Conservation (phyloP, 2,113 vertebrate genomes). For the Dissostichus mawsoni region DNA sequence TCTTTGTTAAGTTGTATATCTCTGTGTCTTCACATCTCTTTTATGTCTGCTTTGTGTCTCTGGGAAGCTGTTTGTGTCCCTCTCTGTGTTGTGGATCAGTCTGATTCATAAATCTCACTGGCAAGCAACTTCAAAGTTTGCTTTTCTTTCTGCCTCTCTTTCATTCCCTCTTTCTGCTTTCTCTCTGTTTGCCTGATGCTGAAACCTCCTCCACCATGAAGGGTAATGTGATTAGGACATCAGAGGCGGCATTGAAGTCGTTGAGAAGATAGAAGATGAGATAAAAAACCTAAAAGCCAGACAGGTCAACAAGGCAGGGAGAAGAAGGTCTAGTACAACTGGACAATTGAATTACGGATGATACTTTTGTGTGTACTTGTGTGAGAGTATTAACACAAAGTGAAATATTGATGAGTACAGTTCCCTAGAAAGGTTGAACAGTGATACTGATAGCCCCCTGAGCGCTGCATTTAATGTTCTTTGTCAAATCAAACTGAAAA, state of each 20-base stretch:
- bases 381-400: constrained; percentile 22
- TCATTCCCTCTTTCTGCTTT: constrained; percentile 12
- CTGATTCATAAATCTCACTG: constrained; percentile 49
- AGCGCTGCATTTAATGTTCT: constrained; percentile 13
- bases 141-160: constrained; percentile 8
- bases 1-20: constrained; percentile 30
- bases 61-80: constrained; percentile 32
- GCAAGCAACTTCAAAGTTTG: constrained; percentile 46
- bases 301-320: constrained; percentile 40
- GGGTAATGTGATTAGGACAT: constrained; percentile 57
- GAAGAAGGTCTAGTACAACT: constrained; percentile 49
- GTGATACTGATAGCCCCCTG: constrained; percentile 27
- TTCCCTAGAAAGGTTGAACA: constrained; percentile 26
- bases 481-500: constrained; percentile 4
- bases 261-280: constrained; percentile 15
- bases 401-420: constrained; percentile 40
- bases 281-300: constrained; percentile 22
- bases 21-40: constrained; percentile 26
- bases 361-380: constrained; percentile 13
- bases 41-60: constrained; percentile 46
- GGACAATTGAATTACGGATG: constrained; percentile 37
- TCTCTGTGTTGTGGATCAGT: constrained; percentile 38
- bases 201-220: constrained; percentile 26
- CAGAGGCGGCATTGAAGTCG: constrained; percentile 29
- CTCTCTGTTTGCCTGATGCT: constrained; percentile 25